Conservation (phyloP, 2,797 vertebrate genomes). For the Eulemur mongoz region DNA sequence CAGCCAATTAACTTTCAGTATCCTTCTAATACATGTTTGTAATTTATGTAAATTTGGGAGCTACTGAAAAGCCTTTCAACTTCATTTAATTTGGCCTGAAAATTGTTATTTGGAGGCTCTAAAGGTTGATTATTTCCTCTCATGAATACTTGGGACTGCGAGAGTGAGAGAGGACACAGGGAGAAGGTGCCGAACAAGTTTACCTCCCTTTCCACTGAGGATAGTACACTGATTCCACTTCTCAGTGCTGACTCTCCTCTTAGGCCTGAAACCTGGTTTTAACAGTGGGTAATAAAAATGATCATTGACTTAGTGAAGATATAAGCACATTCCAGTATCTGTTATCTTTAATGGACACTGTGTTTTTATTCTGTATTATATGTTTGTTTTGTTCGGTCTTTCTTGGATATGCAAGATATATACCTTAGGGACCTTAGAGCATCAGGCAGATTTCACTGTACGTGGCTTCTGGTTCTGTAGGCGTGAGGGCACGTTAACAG, state of each 20-base stretch:
- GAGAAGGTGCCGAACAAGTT: not conserved
- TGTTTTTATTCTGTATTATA: not conserved
- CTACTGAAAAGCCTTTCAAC: slow-evolving; percentile 50
- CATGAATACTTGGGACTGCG: not conserved
- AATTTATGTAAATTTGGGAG: slow-evolving; percentile 59
- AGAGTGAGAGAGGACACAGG: not conserved
- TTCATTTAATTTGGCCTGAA: slow-evolving; percentile 61
- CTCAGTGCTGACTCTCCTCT: not conserved
- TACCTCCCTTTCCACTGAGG: not conserved
- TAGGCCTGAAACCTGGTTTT: not conserved
- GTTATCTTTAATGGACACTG: not conserved
- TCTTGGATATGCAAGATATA: not conserved
- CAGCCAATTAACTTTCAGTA: slow-evolving; percentile 45
- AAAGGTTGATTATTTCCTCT: slow-evolving; percentile 46
- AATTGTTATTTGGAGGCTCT: slow-evolving; percentile 44
- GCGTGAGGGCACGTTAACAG: not conserved
- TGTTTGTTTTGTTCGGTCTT: not conserved
- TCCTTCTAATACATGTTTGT: slow-evolving; percentile 41
- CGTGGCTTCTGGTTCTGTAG: not conserved
- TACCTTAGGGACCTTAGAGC: not conserved
- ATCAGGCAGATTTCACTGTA: not conserved
- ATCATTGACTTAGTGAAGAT: not conserved
- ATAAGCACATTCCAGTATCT: not conserved
- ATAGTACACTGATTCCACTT: not conserved
- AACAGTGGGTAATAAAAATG: not conserved